phyloP scores from a whole-genome alignment of 2,888 invertebrate genomes.

The Sphaeridia pumilis region DNA sequence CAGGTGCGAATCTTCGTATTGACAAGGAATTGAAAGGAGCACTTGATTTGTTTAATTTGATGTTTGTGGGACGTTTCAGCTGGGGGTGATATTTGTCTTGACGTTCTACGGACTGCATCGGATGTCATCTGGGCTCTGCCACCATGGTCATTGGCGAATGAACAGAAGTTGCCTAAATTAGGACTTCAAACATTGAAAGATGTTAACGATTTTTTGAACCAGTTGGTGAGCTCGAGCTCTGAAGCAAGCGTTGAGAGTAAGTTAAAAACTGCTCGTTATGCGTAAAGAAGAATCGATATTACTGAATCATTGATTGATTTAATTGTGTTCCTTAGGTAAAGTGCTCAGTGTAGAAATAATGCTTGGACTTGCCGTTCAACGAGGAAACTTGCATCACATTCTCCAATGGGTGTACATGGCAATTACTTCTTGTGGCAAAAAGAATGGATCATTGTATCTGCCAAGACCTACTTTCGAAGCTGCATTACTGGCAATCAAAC shows the following conservation, averaged over 20 bases:
- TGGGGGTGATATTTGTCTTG: constrained; percentile 45
- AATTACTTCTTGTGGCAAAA: constrained; percentile 38
- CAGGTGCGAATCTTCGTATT: constrained; percentile 25
- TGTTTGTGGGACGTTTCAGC: no score
- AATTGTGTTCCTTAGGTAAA: constrained; percentile 35
- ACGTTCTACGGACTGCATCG: constrained; percentile 49
- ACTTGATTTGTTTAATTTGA: no score
- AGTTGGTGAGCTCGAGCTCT: constrained; percentile 44
- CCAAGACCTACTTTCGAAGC: constrained; percentile 23
- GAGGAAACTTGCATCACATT: constrained; percentile 49
- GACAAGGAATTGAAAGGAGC: background rate
- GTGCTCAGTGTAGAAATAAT: constrained; percentile 45
- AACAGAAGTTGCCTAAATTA: constrained; percentile 46
- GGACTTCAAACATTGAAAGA: constrained; percentile 47
- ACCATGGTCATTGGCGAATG: constrained; percentile 49
- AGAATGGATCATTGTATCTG: constrained; percentile 20
- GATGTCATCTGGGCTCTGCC: constrained; percentile 48
- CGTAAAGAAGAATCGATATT: background rate
- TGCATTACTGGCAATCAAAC: constrained; percentile 25
- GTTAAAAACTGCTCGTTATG: background rate
- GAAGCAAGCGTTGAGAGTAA: constrained; percentile 44
- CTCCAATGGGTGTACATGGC: constrained; percentile 54
- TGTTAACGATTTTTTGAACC: constrained; percentile 46
- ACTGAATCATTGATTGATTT: no score
- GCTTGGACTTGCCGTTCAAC: constrained; percentile 48